A percentile compares a stretch with the other conserved stretches of the same genome.
Evolutionary conservation across 2,113 vertebrate species (phyloP).

Genomic region (Ovis canadensis): DNA sequence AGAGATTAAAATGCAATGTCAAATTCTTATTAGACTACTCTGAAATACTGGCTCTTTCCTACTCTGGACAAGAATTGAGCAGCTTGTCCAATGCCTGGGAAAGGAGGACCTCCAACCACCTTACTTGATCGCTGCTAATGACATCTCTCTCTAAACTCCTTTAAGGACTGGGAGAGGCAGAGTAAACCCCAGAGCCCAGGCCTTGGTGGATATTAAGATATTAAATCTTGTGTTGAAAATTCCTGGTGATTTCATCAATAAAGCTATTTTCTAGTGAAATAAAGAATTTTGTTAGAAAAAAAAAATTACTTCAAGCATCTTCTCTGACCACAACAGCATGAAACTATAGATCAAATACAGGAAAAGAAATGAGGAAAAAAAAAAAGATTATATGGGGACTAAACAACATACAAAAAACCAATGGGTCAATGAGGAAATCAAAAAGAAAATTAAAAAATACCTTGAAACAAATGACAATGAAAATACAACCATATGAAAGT

Average conservation of each 20-base stretch:
- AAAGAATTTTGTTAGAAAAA: constrained; percentile 40
- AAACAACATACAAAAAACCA: background rate
- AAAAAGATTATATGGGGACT: background rate
- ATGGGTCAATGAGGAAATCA: background rate
- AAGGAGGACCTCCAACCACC: constrained; percentile 22
- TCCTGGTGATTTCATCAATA: constrained; percentile 65
- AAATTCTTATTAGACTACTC: constrained; percentile 61
- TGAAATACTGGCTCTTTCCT: constrained; percentile 48
- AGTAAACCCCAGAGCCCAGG: constrained; percentile 60
- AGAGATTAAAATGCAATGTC: constrained; percentile 41
- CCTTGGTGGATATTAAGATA: constrained; percentile 36
- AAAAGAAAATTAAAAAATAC: background rate
- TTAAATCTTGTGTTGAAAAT: constrained; percentile 49
- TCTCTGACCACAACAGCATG: background rate
- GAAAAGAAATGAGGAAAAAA: background rate
- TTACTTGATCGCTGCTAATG: constrained; percentile 73
- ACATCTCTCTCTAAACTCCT: constrained; percentile 68
- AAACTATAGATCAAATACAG: background rate
- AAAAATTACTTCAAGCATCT: background rate
- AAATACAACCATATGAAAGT: background rate
- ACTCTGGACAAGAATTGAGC: constrained; percentile 77
- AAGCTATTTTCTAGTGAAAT: constrained; percentile 66
- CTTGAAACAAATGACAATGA: background rate
- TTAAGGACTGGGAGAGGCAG: constrained; percentile 70
- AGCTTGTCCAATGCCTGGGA: constrained; percentile 69